Evolutionary conservation across 2,888 invertebrate genomes (phyloP).

Genomic region (Parapristionchus giblindavisi): DNA sequence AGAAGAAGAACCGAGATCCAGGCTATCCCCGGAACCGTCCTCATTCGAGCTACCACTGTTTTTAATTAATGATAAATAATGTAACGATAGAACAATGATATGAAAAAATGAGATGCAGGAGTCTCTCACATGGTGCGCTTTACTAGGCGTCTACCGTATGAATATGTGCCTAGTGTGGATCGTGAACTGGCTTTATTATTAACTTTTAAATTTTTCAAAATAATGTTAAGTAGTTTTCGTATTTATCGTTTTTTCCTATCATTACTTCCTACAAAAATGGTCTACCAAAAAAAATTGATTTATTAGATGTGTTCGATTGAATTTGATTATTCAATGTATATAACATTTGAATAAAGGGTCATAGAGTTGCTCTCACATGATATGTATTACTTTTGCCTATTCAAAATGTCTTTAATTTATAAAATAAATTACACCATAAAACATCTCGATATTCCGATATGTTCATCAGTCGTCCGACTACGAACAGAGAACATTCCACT

Average conservation of each 20-base stretch:
- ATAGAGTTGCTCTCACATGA: neutral
- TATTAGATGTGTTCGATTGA: neutral
- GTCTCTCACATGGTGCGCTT: neutral
- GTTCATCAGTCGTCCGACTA: neutral
- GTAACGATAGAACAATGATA: too few species aligned
- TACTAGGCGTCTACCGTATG: neutral
- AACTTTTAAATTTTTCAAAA: too few species aligned
- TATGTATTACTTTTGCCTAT: too few species aligned
- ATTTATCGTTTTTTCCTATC: neutral
- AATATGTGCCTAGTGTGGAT: neutral
- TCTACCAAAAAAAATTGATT: too few species aligned
- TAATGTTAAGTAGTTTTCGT: too few species aligned
- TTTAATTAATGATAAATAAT: too few species aligned
- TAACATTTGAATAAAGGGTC: too few species aligned
- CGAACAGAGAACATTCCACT: neutral
- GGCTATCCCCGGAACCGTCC: conserved; percentile 23
- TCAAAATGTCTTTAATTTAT: neutral
- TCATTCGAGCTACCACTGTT: neutral
- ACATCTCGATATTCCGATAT: neutral
- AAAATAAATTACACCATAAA: neutral
- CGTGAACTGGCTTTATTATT: too few species aligned
- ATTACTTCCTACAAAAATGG: too few species aligned
- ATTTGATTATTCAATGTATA: too few species aligned
- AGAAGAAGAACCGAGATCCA: neutral
- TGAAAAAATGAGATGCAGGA: too few species aligned